Base-by-base conservation (phyloP, 1,140 invertebrate species). In the Sarcophaga bullata region DNA sequence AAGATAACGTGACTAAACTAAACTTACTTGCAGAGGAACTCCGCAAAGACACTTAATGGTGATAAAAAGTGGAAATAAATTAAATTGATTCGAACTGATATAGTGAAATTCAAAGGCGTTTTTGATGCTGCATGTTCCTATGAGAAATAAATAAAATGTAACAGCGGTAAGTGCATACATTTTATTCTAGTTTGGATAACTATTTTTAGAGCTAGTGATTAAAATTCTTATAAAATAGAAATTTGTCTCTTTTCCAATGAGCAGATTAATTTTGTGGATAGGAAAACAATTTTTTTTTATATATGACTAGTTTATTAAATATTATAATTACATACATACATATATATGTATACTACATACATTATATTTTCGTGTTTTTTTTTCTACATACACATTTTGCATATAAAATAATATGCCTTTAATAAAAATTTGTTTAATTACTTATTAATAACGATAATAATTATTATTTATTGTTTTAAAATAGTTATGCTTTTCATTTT, bases 241-340 rank as follows among this genome's bases (percentile, higher is more conserved):
- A 19, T 19, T 10, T 73, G 13, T 73, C 52, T 54, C 5, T 5
- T 73, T 10, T 73, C 15, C 17, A 73, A 19, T 76, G 46, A 13
- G 7, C 25, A 37, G 25, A 37, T 4, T 37, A 37, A 37, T 2
- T 4, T 37, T 37, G 4, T 37, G 13, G 47, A 76, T 76, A 48
- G 5, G 13, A 76, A 48, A 8, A 49, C 7, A 6, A 46, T 48
- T 7, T 49, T 15, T 13, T 49, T 78, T 78, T 78, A 50, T 78
- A 78, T 78, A 78, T 78, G 75, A 78, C 75, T 78, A 78, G 75
- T 78, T 78, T 78, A 78, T 78, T 78, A 50, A 76, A 76, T 78
- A 50, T 13, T 78, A 78, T 78, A 52, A 78, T 50, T 78, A 78
- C 75, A 76, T 78, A 78, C 75, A 78, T 78, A 10, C 17, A 52